Percentiles rank a stretch among this genome's conserved stretches.
Conservation (phyloP, 2,113 vertebrate genomes). For the Pomatorhinus ruficollis region DNA sequence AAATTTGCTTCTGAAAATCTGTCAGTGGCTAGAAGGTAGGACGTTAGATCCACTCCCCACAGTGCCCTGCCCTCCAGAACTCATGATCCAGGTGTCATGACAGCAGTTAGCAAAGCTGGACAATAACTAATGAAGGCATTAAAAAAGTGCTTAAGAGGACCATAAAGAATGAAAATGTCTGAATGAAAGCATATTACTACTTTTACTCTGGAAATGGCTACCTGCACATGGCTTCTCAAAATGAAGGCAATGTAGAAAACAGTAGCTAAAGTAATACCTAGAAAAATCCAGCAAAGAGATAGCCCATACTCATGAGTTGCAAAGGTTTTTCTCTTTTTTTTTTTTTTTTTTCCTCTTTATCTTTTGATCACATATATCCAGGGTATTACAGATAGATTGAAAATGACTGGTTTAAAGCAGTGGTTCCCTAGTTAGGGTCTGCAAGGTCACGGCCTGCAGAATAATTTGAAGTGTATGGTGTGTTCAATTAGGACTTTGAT, state of each 20-base stretch:
- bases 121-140: not conserved
- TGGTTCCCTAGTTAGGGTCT: not conserved
- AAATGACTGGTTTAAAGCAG: not conserved
- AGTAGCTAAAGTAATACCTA: not conserved
- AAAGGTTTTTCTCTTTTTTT: not conserved
- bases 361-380: accelerated
- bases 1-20: not conserved
- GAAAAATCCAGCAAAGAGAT: not conserved
- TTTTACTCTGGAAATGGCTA: not conserved
- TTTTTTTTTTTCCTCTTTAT: not conserved
- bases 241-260: not conserved
- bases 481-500: not conserved
- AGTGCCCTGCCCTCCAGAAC: not conserved
- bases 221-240: not conserved
- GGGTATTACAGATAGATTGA: not conserved
- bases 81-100: not conserved
- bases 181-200: not conserved
- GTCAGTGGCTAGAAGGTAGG: not conserved
- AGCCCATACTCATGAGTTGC: not conserved
- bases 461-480: not conserved
- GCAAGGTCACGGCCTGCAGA: not conserved
- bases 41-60: not conserved
- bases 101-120: not conserved
- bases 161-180: not conserved
- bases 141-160: not conserved